These are phyloP conservation scores for Dallia pectoralis DNA, from an alignment of 2,797 vertebrate genomes.

Conservation along the genomic window DNA sequence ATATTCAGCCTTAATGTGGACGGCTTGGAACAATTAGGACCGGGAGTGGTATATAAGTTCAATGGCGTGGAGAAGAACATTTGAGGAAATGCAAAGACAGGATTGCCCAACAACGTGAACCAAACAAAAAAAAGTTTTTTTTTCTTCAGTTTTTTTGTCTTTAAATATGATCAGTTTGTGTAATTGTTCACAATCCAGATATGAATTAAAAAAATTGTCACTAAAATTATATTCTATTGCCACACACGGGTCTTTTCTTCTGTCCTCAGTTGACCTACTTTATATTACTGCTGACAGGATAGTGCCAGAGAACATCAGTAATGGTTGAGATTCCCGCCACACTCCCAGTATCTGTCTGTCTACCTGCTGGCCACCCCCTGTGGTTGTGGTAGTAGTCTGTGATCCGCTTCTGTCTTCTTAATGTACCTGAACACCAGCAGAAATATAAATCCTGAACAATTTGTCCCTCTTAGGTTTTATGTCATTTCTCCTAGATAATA, in stretches of 20 bases:
- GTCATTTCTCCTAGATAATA: too few relatives aligned
- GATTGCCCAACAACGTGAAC: not conserved
- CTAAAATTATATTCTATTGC: not conserved
- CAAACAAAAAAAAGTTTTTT: not conserved
- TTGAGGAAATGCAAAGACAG: not conserved
- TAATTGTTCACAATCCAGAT: not conserved
- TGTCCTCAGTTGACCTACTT: not conserved
- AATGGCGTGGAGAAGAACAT: not conserved
- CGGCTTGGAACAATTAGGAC: not conserved
- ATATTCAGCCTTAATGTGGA: too few relatives aligned
- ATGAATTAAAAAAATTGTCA: not conserved
- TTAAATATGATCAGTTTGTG: not conserved
- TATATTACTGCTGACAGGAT: not conserved
- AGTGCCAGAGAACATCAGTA: too few relatives aligned
- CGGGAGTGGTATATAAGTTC: too few relatives aligned
- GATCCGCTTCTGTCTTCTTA: too few relatives aligned
- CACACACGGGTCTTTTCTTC: not conserved
- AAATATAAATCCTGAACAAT: too few relatives aligned
- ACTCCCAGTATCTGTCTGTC: too few relatives aligned
- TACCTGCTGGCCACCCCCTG: too few relatives aligned
- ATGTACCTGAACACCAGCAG: too few relatives aligned
- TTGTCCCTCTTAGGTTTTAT: too few relatives aligned
- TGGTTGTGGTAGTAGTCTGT: too few relatives aligned
- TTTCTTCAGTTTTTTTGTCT: not conserved
- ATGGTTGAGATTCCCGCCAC: too few relatives aligned